Base-by-base conservation (phyloP, 2,888 invertebrate genomes). In the Bellardia pandia region DNA sequence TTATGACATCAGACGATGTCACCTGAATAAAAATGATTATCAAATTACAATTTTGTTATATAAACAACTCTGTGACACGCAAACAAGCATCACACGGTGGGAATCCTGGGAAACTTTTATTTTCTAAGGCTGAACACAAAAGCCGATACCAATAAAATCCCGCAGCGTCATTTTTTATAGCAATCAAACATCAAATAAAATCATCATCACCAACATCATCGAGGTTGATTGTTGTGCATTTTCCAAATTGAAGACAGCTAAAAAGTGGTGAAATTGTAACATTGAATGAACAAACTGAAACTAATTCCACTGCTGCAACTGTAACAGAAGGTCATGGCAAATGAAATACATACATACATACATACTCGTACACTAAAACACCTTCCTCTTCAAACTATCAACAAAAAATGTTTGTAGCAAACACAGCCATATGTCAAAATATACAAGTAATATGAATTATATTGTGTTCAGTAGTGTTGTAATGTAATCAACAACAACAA, bases 341-440 rank as follows among this genome's bases (percentile, higher is more conserved):
- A 53, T 58, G 89, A 82, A 83, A 74, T 86, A 80, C 66, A n/a
- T n/a, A n/a, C n/a, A n/a, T n/a, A n/a, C n/a, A n/a, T 23, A 23
- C 23, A 23, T 23, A 23, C 23, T 23, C 23, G 23, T 23, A 23
- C 23, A 81, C 45, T 23, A 88, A 68, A 89, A 90, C 90, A 90
- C 90, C 89, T 89, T 90, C 91, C 90, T 74, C 48, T 75, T 66
- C 78, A 64, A 82, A 74, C 58, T 76, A 85, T 88, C 71, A 87
- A 89, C 86, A 88, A 88, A 80, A 89, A 87, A 83, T 89, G 78
- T 66, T 69, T 87, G 66, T 84, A 84, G 74, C 77, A 88, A 90
- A 88, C 89, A 81, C 88, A 91, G 91, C 92, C 92, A 92, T 92
- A 92, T 92, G 92, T 92, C 92, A 91, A 90, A 91, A 91, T 90